These are phyloP conservation scores for Aleiodes sp. DNA, from an alignment of 1,140 invertebrate genomes.

Conservation along the genomic window DNA sequence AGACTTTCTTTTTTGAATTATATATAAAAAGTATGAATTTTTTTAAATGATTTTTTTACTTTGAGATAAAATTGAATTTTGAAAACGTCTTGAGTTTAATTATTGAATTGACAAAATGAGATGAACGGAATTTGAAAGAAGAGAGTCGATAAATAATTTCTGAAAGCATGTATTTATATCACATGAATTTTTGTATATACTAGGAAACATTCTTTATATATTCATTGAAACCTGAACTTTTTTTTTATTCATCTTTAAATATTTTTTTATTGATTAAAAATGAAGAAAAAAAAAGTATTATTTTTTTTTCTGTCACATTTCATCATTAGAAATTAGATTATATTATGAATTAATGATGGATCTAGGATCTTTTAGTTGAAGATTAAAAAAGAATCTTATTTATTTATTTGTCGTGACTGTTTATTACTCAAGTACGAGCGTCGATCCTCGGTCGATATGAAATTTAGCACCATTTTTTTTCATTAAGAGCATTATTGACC, in stretches of 20 bases:
- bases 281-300: conserved; percentile 26
- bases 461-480: conserved; percentile 43
- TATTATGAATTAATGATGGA: conserved; percentile 3
- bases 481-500: conserved; percentile 37
- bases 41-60: not conserved
- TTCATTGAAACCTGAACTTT: not conserved
- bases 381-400: conserved; percentile 43
- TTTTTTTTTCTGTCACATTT: conserved; percentile 34
- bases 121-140: not conserved
- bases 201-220: conserved; percentile 43
- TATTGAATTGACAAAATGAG: not conserved
- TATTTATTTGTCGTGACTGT: conserved; percentile 47
- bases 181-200: conserved; percentile 50
- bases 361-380: conserved; percentile 36
- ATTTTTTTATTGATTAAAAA: conserved; percentile 13
- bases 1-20: not conserved
- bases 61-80: too few species aligned
- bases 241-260: conserved; percentile 18
- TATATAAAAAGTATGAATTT: not conserved
- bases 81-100: not conserved
- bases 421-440: conserved; percentile 28
- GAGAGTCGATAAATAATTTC: not conserved
- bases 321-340: conserved; percentile 13
- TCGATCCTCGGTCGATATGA: conserved; percentile 16
- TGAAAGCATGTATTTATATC: conserved; percentile 31